Base-by-base conservation (phyloP, 2,888 invertebrate genomes). In the Thymelicus acteon region DNA sequence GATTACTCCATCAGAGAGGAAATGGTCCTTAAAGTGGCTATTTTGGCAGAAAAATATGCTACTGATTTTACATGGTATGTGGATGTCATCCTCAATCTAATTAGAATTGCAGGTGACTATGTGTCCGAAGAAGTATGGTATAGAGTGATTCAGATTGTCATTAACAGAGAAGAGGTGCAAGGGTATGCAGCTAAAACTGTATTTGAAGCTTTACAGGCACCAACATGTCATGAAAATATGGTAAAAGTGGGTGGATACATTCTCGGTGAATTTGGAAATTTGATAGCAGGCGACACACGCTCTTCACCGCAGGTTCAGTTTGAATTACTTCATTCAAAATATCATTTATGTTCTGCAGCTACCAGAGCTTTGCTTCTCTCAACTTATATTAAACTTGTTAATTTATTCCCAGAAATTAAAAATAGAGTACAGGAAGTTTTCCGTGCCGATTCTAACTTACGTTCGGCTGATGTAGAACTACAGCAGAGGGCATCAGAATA, bases 61-160 rank as follows among this genome's bases (percentile, higher is more conserved):
- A 98, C 99, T 63, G 99, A 99, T 90, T 99, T 99, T 86, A 99
- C 99, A 63, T 99, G 99, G 99, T 99, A 94, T 88, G 97, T 97
- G 76, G 99, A 99, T 94, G 99, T 99, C 13, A 99, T 99, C 82
- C 95, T 99, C 74, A 99, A 99, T 95, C 95, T 99, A 75, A 99
- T 99, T 81, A 96, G 99, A 93, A 99, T 99, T 93, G 99, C 99
- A 80, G 99, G 99, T 72, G 99, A 99, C 90, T 99, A 99, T 94
- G 99, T 99, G 39, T 99, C 98, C 72, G 99, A 99, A 91, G 99
- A 99, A 94, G 99, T 99, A 49, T 99, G 99, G 99, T 99, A 99
- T 91, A 95, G 99, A 87, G 99, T 99, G 68, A 99, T 99, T 81
- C 99, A 99, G 94, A 99, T 99, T 85, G 99, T 99, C 48, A 99